Evolutionary conservation across 2,797 vertebrate genomes (phyloP).

Genomic region (Molossus molossus): DNA sequence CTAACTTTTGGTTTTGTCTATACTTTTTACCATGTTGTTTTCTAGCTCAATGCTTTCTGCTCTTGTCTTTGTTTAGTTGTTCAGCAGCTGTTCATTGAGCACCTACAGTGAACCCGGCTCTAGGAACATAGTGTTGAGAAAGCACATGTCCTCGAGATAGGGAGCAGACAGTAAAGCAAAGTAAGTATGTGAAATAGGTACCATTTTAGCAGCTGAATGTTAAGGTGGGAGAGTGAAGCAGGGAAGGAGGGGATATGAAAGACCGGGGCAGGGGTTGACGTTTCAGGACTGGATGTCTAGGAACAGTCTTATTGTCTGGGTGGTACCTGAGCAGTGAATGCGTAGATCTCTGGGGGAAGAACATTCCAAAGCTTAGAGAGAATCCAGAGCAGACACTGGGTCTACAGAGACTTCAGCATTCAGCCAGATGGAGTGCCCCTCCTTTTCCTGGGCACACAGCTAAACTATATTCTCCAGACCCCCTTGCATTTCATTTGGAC

Average conservation of each 20-base stretch:
- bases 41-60: background rate
- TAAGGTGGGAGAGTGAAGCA: background rate
- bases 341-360: background rate
- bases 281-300: background rate
- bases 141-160: background rate
- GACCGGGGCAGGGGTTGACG: background rate
- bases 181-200: background rate
- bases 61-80: background rate
- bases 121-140: background rate
- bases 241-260: background rate
- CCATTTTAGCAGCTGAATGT: background rate
- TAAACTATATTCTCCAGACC: background rate
- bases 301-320: background rate
- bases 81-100: background rate
- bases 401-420: background rate
- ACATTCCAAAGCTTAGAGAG: background rate
- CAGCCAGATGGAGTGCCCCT: background rate
- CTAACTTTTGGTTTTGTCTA: background rate
- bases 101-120: background rate
- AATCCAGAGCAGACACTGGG: background rate
- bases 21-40: background rate
- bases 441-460: background rate
- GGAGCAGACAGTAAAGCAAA: background rate
- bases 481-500: background rate
- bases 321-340: background rate